These are phyloP conservation scores for Acanthopleura granulata DNA, from an alignment of 2,888 invertebrate genomes.

Conservation along the genomic window DNA sequence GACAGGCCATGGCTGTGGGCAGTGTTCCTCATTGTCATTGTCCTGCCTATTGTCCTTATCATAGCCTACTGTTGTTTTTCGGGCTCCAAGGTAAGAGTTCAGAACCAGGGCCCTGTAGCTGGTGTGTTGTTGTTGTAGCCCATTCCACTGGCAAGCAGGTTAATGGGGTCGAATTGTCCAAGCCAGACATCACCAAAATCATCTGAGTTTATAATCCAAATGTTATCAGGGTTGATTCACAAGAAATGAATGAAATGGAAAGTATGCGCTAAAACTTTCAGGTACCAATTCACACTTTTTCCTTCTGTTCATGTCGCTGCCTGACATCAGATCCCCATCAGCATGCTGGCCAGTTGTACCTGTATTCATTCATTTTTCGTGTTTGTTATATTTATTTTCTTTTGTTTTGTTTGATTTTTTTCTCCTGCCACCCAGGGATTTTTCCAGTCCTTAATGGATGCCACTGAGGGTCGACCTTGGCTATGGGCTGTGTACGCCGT, in stretches of 20 bases:
- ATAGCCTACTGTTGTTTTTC: constrained; percentile 83
- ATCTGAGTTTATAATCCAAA: no score
- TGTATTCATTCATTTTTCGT: not conserved
- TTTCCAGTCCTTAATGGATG: constrained; percentile 81
- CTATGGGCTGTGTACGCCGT: constrained; percentile 89
- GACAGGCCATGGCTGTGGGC: constrained; percentile 94
- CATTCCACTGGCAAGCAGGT: no score
- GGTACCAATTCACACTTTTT: no score
- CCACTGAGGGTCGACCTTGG: constrained; percentile 89
- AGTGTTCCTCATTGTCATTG: constrained; percentile 82
- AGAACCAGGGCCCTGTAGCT: no score
- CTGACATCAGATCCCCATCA: no score
- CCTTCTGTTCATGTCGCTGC: no score
- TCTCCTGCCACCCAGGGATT: constrained; percentile 72
- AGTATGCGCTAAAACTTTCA: no score
- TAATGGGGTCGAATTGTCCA: no score
- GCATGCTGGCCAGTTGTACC: not conserved
- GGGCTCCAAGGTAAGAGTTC: constrained; percentile 47
- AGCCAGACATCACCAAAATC: no score
- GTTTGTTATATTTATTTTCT: not conserved
- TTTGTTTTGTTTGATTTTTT: constrained; percentile 22
- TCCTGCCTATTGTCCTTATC: constrained; percentile 82
- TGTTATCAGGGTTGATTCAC: no score
- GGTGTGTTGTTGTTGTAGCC: no score
- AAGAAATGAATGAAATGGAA: no score